Conservation (phyloP, 1,140 invertebrate genomes). For the Sinella curviseta region DNA sequence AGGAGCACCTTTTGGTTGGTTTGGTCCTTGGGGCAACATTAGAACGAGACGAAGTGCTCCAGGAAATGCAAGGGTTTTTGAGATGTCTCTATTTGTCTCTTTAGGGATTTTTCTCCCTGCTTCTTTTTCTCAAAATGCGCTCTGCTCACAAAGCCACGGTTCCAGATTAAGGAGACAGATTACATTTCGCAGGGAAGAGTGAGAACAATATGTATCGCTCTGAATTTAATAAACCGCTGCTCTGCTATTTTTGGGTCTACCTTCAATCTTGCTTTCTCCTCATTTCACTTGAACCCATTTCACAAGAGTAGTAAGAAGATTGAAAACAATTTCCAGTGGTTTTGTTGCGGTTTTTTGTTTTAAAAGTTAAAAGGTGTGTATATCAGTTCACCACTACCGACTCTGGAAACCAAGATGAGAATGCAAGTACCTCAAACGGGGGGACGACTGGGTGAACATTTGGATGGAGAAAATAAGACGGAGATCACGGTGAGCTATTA, state of each 20-base stretch:
- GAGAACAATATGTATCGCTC: background rate
- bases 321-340: constrained; percentile 7
- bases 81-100: background rate
- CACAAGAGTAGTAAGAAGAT: background rate
- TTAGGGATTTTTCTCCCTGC: background rate
- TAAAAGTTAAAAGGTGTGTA: no score
- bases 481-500: no score
- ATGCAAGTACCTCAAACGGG: no score
- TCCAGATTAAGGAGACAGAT: background rate
- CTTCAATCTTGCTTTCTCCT: background rate
- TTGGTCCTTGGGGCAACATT: background rate
- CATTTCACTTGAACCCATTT: background rate
- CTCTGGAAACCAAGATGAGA: no score
- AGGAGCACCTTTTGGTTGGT: background rate
- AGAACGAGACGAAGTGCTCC: background rate
- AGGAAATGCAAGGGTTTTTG: no score
- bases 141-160: no score
- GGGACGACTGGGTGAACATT: no score
- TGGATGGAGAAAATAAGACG: no score
- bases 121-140: background rate
- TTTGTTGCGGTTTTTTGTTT: no score
- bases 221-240: no score
- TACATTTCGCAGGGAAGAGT: background rate
- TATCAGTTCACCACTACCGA: no score
- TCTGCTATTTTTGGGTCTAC: no score